A percentile compares a stretch with the other conserved stretches of the same genome.
phyloP scores from a whole-genome alignment of 2,797 vertebrate species.

The Spondyliosoma cantharus region DNA sequence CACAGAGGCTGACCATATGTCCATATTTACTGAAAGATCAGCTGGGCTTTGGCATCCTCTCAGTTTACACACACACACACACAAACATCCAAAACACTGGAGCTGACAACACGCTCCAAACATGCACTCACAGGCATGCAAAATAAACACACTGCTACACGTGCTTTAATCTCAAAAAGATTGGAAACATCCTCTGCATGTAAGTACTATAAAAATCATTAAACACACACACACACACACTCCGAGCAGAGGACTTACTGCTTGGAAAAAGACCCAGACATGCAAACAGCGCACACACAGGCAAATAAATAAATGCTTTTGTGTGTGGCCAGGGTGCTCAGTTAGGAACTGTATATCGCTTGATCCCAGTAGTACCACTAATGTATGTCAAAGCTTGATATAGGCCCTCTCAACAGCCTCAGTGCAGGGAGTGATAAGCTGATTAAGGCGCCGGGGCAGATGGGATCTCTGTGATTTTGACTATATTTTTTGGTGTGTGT shows the following conservation, averaged over 20 bases:
- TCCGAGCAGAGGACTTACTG: slow-evolving; percentile 11
- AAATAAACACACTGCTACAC: background rate
- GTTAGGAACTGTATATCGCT: slow-evolving; percentile 37
- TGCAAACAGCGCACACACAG: slow-evolving; percentile 20
- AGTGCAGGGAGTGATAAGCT: slow-evolving; percentile 78
- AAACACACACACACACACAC: slow-evolving; percentile 16
- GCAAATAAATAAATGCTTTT: slow-evolving; percentile 11
- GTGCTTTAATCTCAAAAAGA: slow-evolving; percentile 25
- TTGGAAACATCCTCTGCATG: slow-evolving; percentile 30
- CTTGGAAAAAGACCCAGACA: slow-evolving; percentile 23
- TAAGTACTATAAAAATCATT: slow-evolving; percentile 23
- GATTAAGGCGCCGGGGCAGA: slow-evolving; percentile 81
- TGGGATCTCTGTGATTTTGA: slow-evolving; percentile 74
- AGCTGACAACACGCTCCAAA: background rate
- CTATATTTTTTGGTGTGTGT: slow-evolving; percentile 31
- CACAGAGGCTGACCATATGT: slow-evolving; percentile 72
- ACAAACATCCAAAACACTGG: background rate
- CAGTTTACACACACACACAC: slow-evolving; percentile 26
- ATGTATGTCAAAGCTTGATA: slow-evolving; percentile 81
- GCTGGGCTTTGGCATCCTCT: slow-evolving; percentile 68
- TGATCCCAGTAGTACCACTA: slow-evolving; percentile 47
- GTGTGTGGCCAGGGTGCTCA: background rate
- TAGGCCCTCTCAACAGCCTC: slow-evolving; percentile 51
- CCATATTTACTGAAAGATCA: slow-evolving; percentile 78
- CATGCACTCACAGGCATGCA: slow-evolving; percentile 19